A percentile compares a stretch with the other conserved stretches of the same genome.
Evolutionary conservation across 2,797 vertebrate genomes (phyloP).

Genomic region (Peromyscus melanophrys): DNA sequence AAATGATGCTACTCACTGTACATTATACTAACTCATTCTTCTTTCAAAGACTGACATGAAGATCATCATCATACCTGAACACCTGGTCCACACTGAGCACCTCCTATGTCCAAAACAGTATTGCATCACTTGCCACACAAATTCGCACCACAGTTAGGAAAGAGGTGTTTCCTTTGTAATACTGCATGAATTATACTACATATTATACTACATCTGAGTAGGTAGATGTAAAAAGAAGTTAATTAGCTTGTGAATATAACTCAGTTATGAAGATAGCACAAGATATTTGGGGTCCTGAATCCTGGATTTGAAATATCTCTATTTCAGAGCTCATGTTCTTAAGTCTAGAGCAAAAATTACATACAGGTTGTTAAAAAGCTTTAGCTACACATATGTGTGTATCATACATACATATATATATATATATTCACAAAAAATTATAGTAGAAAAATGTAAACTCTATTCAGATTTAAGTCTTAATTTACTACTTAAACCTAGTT

Average conservation of each 20-base stretch:
- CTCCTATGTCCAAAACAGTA: neutral
- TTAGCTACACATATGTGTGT: neutral
- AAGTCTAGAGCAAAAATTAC: neutral
- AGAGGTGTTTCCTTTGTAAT: neutral
- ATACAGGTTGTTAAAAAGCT: neutral
- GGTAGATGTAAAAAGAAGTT: slow-evolving; percentile 7
- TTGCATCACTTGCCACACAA: neutral
- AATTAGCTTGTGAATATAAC: slow-evolving; percentile 22
- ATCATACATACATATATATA: neutral
- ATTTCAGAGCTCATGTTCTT: neutral
- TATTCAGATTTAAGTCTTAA: neutral
- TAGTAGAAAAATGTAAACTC: neutral
- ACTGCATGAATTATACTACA: neutral
- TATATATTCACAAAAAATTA: neutral
- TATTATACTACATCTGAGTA: slow-evolving; percentile 1
- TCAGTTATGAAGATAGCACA: neutral
- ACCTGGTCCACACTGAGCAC: neutral
- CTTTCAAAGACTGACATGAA: neutral
- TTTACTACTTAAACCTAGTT: neutral
- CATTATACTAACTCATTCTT: neutral
- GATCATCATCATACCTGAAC: neutral
- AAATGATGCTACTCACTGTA: neutral
- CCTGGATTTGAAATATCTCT: neutral
- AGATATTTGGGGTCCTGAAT: neutral
- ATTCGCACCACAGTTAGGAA: slow-evolving; percentile 22